Percentiles rank a stretch among this genome's conserved stretches.
Evolutionary conservation across 1,140 invertebrate genomes (phyloP).

Genomic region (Drosophila pallidifrons): DNA sequence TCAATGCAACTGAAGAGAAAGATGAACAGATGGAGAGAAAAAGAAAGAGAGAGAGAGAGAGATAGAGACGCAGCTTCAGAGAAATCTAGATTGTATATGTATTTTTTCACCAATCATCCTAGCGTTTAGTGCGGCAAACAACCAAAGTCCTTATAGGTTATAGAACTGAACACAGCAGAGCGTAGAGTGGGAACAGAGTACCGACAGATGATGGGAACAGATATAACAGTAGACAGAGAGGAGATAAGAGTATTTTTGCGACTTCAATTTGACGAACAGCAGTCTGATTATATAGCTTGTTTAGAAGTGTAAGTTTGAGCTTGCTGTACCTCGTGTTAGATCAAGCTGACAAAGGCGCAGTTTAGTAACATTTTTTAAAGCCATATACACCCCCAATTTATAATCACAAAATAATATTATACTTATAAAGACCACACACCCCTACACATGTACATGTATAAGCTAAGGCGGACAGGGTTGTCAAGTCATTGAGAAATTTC

Average conservation of each 20-base stretch:
- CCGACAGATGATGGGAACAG: background rate
- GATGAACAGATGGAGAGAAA: too few relatives aligned
- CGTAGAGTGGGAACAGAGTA: constrained; percentile 28
- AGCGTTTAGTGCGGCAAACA: constrained; percentile 80
- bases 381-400: constrained; percentile 54
- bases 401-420: constrained; percentile 27
- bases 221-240: background rate
- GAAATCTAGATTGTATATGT: constrained; percentile 67
- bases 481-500: background rate
- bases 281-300: constrained; percentile 65
- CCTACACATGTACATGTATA: constrained; percentile 15
- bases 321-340: constrained; percentile 46
- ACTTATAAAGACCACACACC: constrained; percentile 20
- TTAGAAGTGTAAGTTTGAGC: constrained; percentile 57
- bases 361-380: constrained; percentile 65
- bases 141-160: constrained; percentile 83
- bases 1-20: constrained; percentile 3
- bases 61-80: constrained; percentile 27
- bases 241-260: constrained; percentile 59
- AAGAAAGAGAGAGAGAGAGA: background rate
- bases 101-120: constrained; percentile 83
- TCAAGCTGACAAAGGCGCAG: constrained; percentile 13
- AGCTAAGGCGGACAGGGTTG: constrained; percentile 8
- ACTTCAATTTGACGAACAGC: constrained; percentile 54
- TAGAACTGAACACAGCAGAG: constrained; percentile 52